Percentiles rank a stretch among this genome's conserved stretches.
Evolutionary conservation across 2,113 vertebrate species (phyloP).

Genomic region (Phylloscopus trochiloides): DNA sequence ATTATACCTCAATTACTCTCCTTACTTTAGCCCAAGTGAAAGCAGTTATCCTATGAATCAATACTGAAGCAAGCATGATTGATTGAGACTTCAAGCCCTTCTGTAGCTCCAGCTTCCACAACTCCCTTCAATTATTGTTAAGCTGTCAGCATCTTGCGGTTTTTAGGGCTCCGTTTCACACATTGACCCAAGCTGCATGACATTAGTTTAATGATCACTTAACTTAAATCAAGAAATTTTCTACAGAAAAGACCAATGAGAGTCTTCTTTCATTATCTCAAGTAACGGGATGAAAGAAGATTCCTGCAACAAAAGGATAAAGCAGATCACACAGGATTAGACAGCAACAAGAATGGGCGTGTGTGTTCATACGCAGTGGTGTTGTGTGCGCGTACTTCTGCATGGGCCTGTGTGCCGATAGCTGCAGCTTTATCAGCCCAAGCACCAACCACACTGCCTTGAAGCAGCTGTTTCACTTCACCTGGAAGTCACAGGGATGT

Average conservation of each 20-base stretch:
- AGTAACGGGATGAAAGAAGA: neutral
- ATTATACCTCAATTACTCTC: neutral
- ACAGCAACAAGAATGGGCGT: neutral
- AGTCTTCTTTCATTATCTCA: neutral
- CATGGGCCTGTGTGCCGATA: rapidly evolving
- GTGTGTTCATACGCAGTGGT: too few species aligned
- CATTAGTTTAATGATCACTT: neutral
- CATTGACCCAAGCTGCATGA: neutral
- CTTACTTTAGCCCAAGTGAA: neutral
- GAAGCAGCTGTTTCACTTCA: neutral
- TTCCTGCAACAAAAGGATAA: neutral
- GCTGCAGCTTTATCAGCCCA: rapidly evolving
- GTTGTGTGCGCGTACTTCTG: neutral
- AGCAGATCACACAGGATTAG: neutral
- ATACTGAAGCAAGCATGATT: neutral
- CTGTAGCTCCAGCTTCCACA: neutral
- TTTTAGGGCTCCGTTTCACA: neutral
- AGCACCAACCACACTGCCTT: rapidly evolving
- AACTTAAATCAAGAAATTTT: neutral
- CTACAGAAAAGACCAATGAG: neutral
- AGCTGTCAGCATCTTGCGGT: rapidly evolving
- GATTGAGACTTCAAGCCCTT: neutral
- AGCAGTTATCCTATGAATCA: neutral
- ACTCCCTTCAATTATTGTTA: neutral
- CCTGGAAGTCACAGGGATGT: neutral